Conservation (phyloP, 2,797 vertebrate species). For the Dicrostonyx torquatus region DNA sequence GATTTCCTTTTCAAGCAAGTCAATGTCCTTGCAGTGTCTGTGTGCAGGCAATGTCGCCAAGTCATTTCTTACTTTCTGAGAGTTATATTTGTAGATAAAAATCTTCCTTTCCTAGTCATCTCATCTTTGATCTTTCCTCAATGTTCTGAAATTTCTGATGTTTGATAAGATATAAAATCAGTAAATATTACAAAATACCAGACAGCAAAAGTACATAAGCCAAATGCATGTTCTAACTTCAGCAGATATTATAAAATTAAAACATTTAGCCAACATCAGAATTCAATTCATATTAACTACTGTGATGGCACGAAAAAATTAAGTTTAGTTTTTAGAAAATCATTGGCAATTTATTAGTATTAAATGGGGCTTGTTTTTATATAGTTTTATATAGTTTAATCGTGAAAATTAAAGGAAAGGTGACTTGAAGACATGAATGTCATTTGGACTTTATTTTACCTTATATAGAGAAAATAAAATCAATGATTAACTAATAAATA, state of each 20-base stretch:
- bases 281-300: neutral
- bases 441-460: neutral
- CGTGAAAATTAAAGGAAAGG: slow-evolving; percentile 44
- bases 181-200: neutral
- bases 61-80: slow-evolving; percentile 7
- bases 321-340: slow-evolving; percentile 57
- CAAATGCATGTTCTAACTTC: slow-evolving; percentile 10
- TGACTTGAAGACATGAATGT: slow-evolving; percentile 7
- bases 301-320: slow-evolving; percentile 53
- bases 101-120: neutral
- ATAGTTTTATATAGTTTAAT: too few relatives aligned
- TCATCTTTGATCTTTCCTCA: slow-evolving; percentile 31
- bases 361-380: slow-evolving; percentile 38
- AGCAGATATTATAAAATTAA: slow-evolving; percentile 28
- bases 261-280: neutral
- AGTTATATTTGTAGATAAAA: slow-evolving; percentile 33
- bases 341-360: neutral
- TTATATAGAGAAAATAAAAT: slow-evolving; percentile 19
- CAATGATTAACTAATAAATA: neutral
- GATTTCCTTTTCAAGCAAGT: neutral
- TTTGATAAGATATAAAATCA: slow-evolving; percentile 1
- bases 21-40: neutral
- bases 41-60: neutral
- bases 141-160: slow-evolving; percentile 21
- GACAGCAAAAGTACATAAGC: neutral